These are phyloP conservation scores for Pangasius larnaudii DNA, from an alignment of 2,797 vertebrate genomes.

Conservation along the genomic window DNA sequence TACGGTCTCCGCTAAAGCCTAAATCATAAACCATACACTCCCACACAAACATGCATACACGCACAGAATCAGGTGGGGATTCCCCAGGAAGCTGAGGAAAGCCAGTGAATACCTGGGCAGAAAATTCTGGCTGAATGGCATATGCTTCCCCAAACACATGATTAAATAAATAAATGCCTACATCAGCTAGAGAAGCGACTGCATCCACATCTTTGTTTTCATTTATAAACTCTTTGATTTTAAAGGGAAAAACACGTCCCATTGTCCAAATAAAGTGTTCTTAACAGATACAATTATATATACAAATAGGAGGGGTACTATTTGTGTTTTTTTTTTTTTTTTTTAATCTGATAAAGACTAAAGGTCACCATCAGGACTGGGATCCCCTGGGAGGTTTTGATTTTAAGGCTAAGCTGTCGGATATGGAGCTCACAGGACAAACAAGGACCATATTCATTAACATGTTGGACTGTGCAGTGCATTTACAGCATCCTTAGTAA, in stretches of 20 bases:
- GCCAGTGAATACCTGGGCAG: not conserved
- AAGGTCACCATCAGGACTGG: not conserved
- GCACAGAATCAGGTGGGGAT: constrained; percentile 39
- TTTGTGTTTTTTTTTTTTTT: not conserved
- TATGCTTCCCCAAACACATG: not conserved
- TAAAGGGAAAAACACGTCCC: not conserved
- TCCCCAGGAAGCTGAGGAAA: constrained; percentile 32
- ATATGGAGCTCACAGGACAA: not conserved
- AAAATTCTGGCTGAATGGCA: constrained; percentile 6
- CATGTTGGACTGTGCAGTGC: not conserved
- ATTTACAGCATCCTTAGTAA: not conserved
- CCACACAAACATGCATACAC: constrained; percentile 4
- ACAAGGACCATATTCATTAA: not conserved
- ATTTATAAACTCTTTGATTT: not conserved
- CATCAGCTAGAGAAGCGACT: not conserved
- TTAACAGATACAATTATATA: not conserved
- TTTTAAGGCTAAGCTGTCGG: not conserved
- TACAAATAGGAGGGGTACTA: not conserved
- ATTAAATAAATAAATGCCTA: not conserved
- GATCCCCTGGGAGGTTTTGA: not conserved
- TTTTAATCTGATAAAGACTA: not conserved
- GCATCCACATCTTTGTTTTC: no score
- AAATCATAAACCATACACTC: constrained; percentile 40
- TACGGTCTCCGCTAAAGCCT: constrained; percentile 17
- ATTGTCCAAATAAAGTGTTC: not conserved